Conservation (phyloP, 2,113 vertebrate genomes). For the Tupaia tana region DNA sequence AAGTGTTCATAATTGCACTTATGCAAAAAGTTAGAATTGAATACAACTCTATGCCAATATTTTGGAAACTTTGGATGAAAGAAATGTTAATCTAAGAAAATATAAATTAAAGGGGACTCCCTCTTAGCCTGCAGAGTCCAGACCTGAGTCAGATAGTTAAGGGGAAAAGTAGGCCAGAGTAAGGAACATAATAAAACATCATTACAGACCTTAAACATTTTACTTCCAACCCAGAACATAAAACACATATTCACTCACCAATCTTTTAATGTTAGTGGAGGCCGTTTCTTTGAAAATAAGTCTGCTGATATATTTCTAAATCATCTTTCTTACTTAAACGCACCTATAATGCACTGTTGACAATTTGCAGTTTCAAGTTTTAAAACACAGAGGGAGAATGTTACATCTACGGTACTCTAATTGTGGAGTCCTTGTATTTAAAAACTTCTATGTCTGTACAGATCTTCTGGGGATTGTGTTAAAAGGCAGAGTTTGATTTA, state of each 20-base stretch:
- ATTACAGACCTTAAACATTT: background rate
- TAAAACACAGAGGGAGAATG: background rate
- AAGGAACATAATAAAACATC: background rate
- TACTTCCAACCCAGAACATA: background rate
- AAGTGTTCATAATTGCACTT: background rate
- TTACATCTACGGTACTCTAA: background rate
- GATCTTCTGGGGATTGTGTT: background rate
- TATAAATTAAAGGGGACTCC: background rate
- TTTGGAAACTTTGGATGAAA: background rate
- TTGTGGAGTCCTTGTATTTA: no score
- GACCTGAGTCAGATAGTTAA: background rate
- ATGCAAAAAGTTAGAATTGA: background rate
- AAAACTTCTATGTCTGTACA: background rate
- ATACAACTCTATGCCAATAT: background rate
- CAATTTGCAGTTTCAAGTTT: background rate
- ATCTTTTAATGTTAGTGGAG: background rate
- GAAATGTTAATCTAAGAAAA: background rate
- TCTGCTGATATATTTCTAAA: background rate
- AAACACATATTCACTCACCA: background rate
- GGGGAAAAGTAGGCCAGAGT: background rate
- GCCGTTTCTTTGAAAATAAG: background rate
- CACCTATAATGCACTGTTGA: background rate
- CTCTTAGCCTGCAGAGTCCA: background rate
- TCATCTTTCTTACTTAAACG: background rate
- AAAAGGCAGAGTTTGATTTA: background rate